A percentile compares a stretch with the other conserved stretches of the same genome.
Conservation (phyloP, 2,888 invertebrate genomes). For the Himalopsyche japonica region DNA sequence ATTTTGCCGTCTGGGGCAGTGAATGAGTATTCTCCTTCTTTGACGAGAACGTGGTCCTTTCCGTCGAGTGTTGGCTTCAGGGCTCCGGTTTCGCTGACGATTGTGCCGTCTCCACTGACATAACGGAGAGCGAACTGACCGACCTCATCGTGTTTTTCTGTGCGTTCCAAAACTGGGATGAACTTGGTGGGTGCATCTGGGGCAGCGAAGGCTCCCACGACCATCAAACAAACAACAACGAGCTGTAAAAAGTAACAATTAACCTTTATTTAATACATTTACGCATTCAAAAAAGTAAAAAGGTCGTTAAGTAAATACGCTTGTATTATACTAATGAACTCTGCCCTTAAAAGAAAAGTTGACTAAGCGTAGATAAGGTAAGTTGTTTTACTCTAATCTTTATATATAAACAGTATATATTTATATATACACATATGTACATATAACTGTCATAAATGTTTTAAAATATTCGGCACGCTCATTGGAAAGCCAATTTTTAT, state of each 20-base stretch:
- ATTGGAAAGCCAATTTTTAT: too few species aligned
- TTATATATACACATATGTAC: too few species aligned
- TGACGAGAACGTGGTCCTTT: slow-evolving; percentile 35
- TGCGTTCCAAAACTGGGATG: slow-evolving; percentile 35
- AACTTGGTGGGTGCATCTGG: slow-evolving; percentile 14
- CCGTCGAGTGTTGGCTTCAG: slow-evolving; percentile 35
- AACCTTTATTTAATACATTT: too few species aligned
- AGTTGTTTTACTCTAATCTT: too few species aligned
- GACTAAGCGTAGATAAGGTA: too few species aligned
- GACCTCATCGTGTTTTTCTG: slow-evolving; percentile 29
- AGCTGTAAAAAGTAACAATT: slow-evolving; percentile 3
- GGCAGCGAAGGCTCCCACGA: slow-evolving; percentile 23
- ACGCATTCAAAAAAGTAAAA: too few species aligned
- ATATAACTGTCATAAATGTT: too few species aligned
- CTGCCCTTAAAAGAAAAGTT: too few species aligned
- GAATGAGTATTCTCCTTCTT: slow-evolving; percentile 37
- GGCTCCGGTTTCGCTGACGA: slow-evolving; percentile 25
- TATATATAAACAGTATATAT: too few species aligned
- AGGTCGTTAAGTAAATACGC: too few species aligned
- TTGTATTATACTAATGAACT: too few species aligned
- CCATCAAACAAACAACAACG: slow-evolving; percentile 4
- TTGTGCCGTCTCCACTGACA: slow-evolving; percentile 34
- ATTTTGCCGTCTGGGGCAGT: slow-evolving; percentile 25
- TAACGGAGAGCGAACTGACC: slow-evolving; percentile 36
- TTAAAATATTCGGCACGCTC: too few species aligned